A percentile compares a stretch with the other conserved stretches of the same genome.
phyloP scores from a whole-genome alignment of 2,797 vertebrate species.

The Salmo trutta region DNA sequence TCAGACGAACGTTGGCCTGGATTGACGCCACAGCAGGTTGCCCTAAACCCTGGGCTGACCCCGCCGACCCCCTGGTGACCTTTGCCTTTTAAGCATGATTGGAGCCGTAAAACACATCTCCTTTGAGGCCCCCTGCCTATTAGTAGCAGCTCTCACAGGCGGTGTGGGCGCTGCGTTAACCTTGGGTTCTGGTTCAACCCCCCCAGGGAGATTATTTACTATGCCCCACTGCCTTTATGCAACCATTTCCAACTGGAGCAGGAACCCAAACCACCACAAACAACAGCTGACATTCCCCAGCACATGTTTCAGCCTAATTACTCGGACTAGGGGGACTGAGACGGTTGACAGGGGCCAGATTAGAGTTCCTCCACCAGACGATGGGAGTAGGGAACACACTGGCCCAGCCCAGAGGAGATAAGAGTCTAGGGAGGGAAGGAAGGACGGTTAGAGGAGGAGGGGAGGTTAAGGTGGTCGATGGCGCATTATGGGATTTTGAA shows the following conservation, averaged over 20 bases:
- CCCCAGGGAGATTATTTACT: background rate
- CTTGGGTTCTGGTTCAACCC: background rate
- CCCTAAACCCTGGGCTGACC: constrained; percentile 27
- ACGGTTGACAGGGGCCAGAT: background rate
- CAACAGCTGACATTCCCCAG: background rate
- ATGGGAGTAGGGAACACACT: background rate
- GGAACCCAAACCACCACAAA: constrained; percentile 6
- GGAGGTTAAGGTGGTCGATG: constrained; percentile 16
- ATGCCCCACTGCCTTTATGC: background rate
- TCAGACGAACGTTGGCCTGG: constrained; percentile 51
- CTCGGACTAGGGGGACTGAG: background rate
- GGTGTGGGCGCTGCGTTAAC: background rate
- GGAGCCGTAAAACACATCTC: constrained; percentile 36
- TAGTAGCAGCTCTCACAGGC: background rate
- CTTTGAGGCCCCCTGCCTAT: constrained; percentile 12
- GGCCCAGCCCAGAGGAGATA: constrained; percentile 18
- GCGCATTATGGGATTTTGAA: constrained; percentile 26
- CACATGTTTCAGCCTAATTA: background rate
- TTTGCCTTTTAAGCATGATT: constrained; percentile 37
- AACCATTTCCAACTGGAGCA: background rate
- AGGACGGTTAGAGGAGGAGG: background rate
- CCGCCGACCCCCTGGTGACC: constrained; percentile 21
- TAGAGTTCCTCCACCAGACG: constrained; percentile 1
- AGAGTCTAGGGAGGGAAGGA: background rate
- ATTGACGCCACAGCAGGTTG: constrained; percentile 40